These are phyloP conservation scores for Neotoma lepida DNA, from an alignment of 2,113 vertebrate genomes.

Conservation along the genomic window DNA sequence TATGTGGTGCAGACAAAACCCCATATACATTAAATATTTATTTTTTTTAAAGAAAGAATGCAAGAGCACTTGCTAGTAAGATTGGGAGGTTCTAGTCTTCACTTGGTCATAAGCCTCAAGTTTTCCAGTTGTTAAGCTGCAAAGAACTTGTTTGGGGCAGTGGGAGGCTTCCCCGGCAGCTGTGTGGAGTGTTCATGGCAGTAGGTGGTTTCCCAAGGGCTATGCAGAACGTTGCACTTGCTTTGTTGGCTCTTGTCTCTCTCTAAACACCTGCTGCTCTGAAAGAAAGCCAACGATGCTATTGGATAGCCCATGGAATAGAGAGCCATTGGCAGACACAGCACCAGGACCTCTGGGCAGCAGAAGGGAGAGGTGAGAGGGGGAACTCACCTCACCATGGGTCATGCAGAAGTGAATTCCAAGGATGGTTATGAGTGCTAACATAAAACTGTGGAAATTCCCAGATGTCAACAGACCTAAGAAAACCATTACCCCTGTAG, in stretches of 20 bases:
- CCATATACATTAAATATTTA: neutral
- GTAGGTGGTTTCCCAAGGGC: neutral
- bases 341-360: neutral
- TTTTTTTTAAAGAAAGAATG: neutral
- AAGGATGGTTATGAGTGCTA: neutral
- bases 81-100: neutral
- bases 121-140: neutral
- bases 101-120: neutral
- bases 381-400: neutral
- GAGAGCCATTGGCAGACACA: neutral
- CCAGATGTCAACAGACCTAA: neutral
- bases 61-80: neutral
- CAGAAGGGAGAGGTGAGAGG: neutral
- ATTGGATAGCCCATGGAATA: neutral
- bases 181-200: neutral
- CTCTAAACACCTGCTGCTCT: neutral
- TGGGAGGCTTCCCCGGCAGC: neutral
- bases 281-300: neutral
- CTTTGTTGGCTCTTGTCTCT: neutral
- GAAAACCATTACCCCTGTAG: neutral
- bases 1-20: neutral
- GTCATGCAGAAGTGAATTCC: neutral
- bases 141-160: neutral
- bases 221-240: fast-evolving
- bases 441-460: neutral